Evolutionary conservation across 2,113 vertebrate species (phyloP).

Genomic region (Hippocampus comes): DNA sequence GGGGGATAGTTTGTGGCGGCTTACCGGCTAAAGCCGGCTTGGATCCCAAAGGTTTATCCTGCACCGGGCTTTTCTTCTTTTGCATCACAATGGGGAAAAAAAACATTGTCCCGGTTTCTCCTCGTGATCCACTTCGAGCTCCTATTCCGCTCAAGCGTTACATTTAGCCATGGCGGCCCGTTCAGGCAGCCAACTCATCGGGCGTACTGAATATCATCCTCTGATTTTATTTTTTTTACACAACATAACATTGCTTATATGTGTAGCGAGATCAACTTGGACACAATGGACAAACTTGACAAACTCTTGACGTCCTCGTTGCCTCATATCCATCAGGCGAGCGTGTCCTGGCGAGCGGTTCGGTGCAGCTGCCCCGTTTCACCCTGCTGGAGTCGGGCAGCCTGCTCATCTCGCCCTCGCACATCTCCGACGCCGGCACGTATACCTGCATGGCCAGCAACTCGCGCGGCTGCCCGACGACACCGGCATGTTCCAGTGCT

Average conservation of each 20-base stretch:
- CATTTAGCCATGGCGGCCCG: background rate
- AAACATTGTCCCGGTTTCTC: conserved; percentile 23
- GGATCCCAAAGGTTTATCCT: conserved; percentile 37
- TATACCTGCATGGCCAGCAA: conserved; percentile 95
- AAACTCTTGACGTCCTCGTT: background rate
- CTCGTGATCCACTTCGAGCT: conserved; percentile 4
- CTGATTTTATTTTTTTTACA: no score
- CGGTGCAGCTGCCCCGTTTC: conserved; percentile 90
- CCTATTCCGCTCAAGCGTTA: background rate
- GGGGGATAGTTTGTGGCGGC: conserved; percentile 32
- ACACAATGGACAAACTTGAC: background rate
- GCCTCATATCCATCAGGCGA: conserved; percentile 74
- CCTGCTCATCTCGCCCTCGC: conserved; percentile 87
- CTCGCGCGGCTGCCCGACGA: conserved; percentile 90
- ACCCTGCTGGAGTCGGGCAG: conserved; percentile 93
- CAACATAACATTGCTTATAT: no score
- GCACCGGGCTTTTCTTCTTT: conserved; percentile 35
- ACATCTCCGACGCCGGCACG: conserved; percentile 83
- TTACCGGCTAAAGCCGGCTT: conserved; percentile 53
- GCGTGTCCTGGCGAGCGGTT: conserved; percentile 89
- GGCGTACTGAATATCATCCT: background rate
- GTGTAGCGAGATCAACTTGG: no score
- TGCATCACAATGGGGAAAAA: conserved; percentile 22
- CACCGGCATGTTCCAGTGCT: conserved; percentile 98
- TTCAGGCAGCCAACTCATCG: background rate